Base-by-base conservation (phyloP, 2,888 invertebrate genomes). In the Campopleginae sp. region DNA sequence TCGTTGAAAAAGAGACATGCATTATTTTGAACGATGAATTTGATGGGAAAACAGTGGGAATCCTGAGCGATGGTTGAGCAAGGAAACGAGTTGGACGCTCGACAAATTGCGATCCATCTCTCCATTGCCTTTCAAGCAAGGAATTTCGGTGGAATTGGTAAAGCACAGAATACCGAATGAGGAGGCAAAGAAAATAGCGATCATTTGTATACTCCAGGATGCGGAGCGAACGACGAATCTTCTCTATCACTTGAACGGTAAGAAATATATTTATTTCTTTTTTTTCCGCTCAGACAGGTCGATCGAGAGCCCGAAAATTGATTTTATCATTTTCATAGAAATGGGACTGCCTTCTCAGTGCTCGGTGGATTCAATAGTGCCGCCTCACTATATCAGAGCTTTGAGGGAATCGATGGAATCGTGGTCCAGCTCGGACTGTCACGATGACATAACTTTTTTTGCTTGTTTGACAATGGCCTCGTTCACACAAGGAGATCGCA, bases 111-210 rank as follows among this genome's bases (percentile, higher is more conserved):
- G 94, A 86, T 91, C 91, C 2, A 92, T 95, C 72, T 94, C 94
- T 33, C 91, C 95, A n/a, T 87, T 95, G 80, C 95, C 95, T n/a
- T 95, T 94, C 93, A 94, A 95, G 87, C 94, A 95, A 86, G 95
- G 95, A 0, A 86, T 95, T 48, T 90, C 94, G 0, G 92, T 95
- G n/a, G 92, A 92, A 23, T 87, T 95, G 2, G 93, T 94, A 66
- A 93, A 94, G 72, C 94, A 94, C 87, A 94, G 92, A 31, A 91
- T 89, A 87, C 90, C 93, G 46, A 88, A 91, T 14, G 92, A 92
- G n/a, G 90, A 89, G 27, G 87, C 94, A 14, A 86, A 89, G 2
- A 89, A 89, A 58, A 88, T 88, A 63, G 87, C 89, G 44, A 82
- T 94, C 82, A 80, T 94, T 23, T 93, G 94, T 68, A 89, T 95